These are phyloP conservation scores for Eospalax fontanierii DNA, from an alignment of 2,797 vertebrate species.

Conservation along the genomic window DNA sequence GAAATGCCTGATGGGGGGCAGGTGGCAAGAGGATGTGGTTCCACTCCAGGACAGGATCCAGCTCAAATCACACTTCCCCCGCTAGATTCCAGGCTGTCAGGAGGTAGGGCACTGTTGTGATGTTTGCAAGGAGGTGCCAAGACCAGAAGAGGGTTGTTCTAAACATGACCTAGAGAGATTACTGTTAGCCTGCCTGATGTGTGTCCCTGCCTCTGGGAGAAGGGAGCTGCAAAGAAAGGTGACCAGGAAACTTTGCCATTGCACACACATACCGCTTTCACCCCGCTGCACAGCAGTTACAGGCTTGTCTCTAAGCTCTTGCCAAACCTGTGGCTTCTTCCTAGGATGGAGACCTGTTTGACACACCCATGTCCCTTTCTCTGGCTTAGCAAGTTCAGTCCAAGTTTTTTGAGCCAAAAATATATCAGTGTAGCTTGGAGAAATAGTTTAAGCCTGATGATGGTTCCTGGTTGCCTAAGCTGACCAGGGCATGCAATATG, in stretches of 20 bases:
- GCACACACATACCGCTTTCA: fast-evolving
- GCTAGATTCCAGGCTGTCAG: constrained; percentile 28
- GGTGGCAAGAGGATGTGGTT: constrained; percentile 73
- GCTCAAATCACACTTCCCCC: constrained; percentile 73
- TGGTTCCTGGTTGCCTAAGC: background rate
- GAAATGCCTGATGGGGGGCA: constrained; percentile 59
- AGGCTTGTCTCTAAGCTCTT: background rate
- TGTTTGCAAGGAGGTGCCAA: constrained; percentile 25
- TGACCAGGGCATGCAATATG: background rate
- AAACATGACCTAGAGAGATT: background rate
- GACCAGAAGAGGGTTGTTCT: constrained; percentile 7
- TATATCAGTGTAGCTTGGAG: background rate
- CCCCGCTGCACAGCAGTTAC: background rate
- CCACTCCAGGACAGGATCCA: constrained; percentile 74
- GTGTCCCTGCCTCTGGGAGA: background rate
- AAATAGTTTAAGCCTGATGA: background rate
- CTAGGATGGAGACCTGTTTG: background rate
- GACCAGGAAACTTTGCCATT: background rate
- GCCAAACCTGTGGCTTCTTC: background rate
- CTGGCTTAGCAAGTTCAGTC: background rate
- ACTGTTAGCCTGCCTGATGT: background rate
- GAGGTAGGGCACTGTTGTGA: background rate
- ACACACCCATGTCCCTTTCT: background rate
- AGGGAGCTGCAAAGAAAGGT: background rate
- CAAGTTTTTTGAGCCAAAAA: background rate